Conservation (phyloP, 2,888 invertebrate genomes). For the Rhagophthalmus giganteus region DNA sequence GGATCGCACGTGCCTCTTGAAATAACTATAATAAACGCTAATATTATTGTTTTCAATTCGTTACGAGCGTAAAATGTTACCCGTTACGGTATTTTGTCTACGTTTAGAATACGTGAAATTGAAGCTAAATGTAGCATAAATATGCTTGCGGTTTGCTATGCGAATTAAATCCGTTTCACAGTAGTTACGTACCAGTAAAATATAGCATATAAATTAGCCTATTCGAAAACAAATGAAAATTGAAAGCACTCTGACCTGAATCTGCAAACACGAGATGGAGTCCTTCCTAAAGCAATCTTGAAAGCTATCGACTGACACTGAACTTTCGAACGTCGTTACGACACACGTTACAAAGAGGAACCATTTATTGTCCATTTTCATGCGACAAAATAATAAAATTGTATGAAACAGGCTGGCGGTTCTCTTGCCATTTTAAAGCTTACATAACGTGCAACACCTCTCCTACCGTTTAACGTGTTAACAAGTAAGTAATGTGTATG, state of each 20-base stretch:
- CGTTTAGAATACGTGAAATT: conserved; percentile 7
- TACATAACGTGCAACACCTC: conserved; percentile 1
- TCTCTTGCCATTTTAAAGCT: conserved; percentile 6
- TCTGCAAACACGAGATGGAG: conserved; percentile 67
- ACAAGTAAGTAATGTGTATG: too few relatives aligned
- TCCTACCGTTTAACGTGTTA: too few relatives aligned
- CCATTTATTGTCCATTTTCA: conserved; percentile 11
- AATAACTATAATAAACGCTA: conserved; percentile 2
- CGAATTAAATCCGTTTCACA: too few relatives aligned
- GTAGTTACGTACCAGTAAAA: neutral
- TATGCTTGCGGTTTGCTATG: conserved; percentile 2
- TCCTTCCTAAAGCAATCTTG: conserved; percentile 64
- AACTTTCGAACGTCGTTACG: conserved; percentile 4
- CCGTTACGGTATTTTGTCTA: too few relatives aligned
- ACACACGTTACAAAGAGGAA: conserved; percentile 7
- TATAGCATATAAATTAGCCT: neutral
- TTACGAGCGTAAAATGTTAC: too few relatives aligned
- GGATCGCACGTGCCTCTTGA: neutral
- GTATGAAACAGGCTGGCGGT: neutral
- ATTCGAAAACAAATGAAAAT: neutral
- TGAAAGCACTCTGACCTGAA: conserved; percentile 49
- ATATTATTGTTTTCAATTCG: too few relatives aligned
- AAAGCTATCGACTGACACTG: conserved; percentile 39
- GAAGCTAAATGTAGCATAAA: conserved; percentile 7
- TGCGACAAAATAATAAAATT: neutral